Evolutionary conservation across 2,888 invertebrate genomes (phyloP).

Genomic region (Thymelicus lineola): DNA sequence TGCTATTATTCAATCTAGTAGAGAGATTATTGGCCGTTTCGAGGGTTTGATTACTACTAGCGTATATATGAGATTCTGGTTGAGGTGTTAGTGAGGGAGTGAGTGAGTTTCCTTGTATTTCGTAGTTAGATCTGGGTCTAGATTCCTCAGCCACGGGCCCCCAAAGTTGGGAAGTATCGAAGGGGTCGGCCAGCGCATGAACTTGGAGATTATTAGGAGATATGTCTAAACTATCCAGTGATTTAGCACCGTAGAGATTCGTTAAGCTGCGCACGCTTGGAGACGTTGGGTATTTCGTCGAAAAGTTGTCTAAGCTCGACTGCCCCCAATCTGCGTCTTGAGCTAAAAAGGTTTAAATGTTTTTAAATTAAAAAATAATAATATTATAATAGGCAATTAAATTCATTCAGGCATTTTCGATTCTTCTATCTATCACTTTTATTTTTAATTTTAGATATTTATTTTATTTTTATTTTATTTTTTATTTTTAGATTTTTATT

Average conservation of each 20-base stretch:
- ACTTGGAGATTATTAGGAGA: conserved; percentile 43
- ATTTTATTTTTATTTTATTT: no score
- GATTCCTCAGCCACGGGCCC: conserved; percentile 59
- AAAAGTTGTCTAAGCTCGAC: conserved; percentile 73
- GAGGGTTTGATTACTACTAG: conserved; percentile 39
- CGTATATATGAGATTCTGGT: conserved; percentile 67
- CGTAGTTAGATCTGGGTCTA: conserved; percentile 51
- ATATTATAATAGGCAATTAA: no score
- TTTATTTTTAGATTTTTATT: no score
- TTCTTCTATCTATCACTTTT: no score
- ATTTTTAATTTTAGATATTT: no score
- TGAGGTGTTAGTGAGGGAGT: conserved; percentile 39
- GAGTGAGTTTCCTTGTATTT: conserved; percentile 49
- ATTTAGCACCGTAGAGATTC: conserved; percentile 72
- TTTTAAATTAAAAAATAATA: no score
- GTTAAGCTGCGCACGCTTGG: conserved; percentile 52
- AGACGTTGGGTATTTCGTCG: conserved; percentile 56
- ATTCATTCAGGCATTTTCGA: no score
- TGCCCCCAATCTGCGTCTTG: conserved; percentile 69
- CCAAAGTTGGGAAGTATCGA: conserved; percentile 72
- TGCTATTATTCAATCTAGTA: conserved; percentile 60
- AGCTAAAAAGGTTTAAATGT: conserved; percentile 53
- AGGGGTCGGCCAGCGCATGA: conserved; percentile 61
- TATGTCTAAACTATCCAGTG: conserved; percentile 67
- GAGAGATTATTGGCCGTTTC: conserved; percentile 39